Percentiles rank a stretch among this genome's conserved stretches.
phyloP scores from a whole-genome alignment of 2,113 vertebrate species.

The Python bivittatus region DNA sequence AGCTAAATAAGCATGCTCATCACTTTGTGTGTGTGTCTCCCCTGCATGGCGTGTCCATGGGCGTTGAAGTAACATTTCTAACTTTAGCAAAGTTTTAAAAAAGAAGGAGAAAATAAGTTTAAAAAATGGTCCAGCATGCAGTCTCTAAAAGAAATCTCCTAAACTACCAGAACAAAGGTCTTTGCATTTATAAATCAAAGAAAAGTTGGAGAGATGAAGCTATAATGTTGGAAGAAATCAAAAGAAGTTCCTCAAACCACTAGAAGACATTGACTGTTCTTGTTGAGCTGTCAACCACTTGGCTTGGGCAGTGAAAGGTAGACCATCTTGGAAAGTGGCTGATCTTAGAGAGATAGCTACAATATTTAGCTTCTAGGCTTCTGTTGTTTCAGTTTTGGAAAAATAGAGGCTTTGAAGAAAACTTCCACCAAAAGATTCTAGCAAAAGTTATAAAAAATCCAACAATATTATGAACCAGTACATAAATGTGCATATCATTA shows the following conservation, averaged over 20 bases:
- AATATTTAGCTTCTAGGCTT: neutral
- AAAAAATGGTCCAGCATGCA: neutral
- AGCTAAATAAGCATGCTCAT: neutral
- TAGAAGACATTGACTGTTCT: neutral
- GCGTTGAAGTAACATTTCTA: neutral
- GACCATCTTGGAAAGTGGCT: neutral
- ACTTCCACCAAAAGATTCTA: neutral
- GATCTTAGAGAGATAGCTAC: neutral
- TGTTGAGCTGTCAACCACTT: neutral
- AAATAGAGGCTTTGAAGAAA: neutral
- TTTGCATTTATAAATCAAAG: neutral
- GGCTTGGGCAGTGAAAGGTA: neutral
- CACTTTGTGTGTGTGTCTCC: neutral
- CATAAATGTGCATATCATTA: no score
- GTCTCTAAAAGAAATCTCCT: neutral
- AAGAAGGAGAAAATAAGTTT: neutral
- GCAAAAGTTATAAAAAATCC: neutral
- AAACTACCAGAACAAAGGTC: neutral
- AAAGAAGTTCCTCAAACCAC: neutral
- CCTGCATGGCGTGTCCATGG: neutral
- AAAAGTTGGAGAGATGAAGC: neutral
- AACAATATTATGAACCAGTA: no score
- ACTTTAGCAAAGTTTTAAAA: neutral
- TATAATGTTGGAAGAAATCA: neutral
- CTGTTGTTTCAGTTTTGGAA: neutral